A percentile compares a stretch with the other conserved stretches of the same genome.
phyloP scores from a whole-genome alignment of 2,888 invertebrate genomes.

The Nasonovia ribisnigri region DNA sequence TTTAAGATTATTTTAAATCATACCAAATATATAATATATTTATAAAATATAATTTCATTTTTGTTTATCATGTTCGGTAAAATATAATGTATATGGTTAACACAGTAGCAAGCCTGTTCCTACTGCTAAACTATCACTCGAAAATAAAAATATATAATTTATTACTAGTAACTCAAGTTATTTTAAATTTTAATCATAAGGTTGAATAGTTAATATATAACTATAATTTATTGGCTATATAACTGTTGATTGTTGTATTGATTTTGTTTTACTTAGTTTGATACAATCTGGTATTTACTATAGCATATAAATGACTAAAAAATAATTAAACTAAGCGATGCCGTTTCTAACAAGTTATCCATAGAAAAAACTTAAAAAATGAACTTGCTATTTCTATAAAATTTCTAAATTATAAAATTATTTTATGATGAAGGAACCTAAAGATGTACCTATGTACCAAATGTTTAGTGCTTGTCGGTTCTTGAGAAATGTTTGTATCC shows the following conservation, averaged over 20 bases:
- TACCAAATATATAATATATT: too few relatives aligned
- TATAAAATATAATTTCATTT: not conserved
- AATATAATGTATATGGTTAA: not conserved
- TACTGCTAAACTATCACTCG: not conserved
- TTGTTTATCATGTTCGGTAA: not conserved
- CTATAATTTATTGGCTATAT: not conserved
- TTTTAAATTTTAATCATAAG: not conserved
- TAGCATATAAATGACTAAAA: not conserved
- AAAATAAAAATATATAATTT: not conserved
- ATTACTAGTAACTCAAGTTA: not conserved
- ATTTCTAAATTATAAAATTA: not conserved
- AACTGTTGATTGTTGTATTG: not conserved
- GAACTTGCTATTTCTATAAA: not conserved
- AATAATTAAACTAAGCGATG: not conserved
- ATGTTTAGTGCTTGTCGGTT: not conserved
- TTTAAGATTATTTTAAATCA: not conserved
- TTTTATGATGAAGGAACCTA: not conserved
- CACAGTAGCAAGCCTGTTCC: not conserved
- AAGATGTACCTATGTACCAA: not conserved
- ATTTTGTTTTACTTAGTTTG: not conserved
- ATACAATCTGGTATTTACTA: not conserved
- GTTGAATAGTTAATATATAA: not conserved
- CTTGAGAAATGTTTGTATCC: not conserved
- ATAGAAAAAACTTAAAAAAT: not conserved
- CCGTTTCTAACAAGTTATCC: not conserved